Base-by-base conservation (phyloP, 2,113 vertebrate genomes). In the Callionymus lyra region DNA sequence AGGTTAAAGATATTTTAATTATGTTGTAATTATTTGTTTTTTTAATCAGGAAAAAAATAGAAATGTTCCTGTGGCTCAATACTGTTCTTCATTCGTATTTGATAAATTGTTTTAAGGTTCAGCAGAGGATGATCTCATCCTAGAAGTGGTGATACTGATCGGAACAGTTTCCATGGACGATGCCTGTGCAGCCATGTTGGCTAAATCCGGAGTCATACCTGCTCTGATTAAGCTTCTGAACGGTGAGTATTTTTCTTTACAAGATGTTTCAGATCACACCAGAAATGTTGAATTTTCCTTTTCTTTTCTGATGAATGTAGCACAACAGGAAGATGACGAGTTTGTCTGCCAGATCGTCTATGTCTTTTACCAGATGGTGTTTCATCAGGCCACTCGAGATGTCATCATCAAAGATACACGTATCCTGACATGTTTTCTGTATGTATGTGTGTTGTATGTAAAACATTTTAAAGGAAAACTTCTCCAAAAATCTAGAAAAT, bases 321-420 rank as follows among this genome's bases (percentile, higher is more conserved):
- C 90, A 71, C 88, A 93, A 38, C 95, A 97, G 69, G 94, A 97
- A 72, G 94, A 98, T 31, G 95, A 98, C 69, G 95, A 98, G 70
- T 97, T 98, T 85, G 95, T 98, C 38, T 98, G 94, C 80, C 95
- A 99, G 77, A 99, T 99, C 39, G 89, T 94, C 18, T 99, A 96
- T 54, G 94, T 99, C n/a, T 99, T 98, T 82, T 97, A 99, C 71
- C 93, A 99, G 79, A 97, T 98, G 93, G 93, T 98, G 53, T 99
- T 98, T 74, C 95, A 99, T 67, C 93, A 98, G 76, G 94, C 93
- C 39, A 99, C 94, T 1, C 87, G 95, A 74, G 94, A 99, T 43
- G 93, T 98, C 70, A 96, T 99, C 74, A 93, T 97, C 77, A 97
- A 97, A 70, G 94, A 97, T 71, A 97, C 93, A 0, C 93, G 90